These are phyloP conservation scores for Galeopsomyia nigrocyanea DNA, from an alignment of 2,888 invertebrate genomes.

Conservation along the genomic window DNA sequence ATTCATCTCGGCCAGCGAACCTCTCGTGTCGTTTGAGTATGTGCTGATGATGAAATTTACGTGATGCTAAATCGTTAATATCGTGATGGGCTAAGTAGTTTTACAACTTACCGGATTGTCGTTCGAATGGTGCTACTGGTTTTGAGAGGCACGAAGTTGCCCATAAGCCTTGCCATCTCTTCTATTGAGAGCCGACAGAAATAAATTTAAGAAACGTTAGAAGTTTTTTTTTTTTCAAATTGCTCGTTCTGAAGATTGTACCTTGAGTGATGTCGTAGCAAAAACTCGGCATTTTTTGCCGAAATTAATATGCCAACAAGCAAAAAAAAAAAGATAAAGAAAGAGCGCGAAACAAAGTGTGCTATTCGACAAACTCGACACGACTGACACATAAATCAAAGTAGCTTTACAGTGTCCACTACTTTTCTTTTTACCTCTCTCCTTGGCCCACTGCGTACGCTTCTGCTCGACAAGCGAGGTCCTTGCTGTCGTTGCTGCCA, in stretches of 20 bases:
- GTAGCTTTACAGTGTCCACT: neutral
- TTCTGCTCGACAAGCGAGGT: constrained; percentile 86
- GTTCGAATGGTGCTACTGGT: constrained; percentile 57
- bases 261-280: constrained; percentile 37
- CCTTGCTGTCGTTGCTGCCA: constrained; percentile 53
- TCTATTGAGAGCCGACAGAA: constrained; percentile 70
- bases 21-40: constrained; percentile 48
- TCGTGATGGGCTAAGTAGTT: neutral
- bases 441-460: constrained; percentile 92
- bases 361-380: no score
- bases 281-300: constrained; percentile 26
- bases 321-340: no score
- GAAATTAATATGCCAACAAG: neutral
- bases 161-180: constrained; percentile 83
- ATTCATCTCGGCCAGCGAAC: constrained; percentile 56
- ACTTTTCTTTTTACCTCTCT: constrained; percentile 80
- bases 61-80: neutral
- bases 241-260: constrained; percentile 1
- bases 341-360: neutral
- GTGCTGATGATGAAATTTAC: constrained; percentile 23
- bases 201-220: neutral
- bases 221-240: neutral
- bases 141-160: constrained; percentile 80
- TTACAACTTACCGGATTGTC: constrained; percentile 57
- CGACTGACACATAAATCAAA: neutral